Percentiles rank a stretch among this genome's conserved stretches.
These are phyloP conservation scores for Ibidorhyncha struthersii DNA, from an alignment of 2,113 vertebrate genomes.

Conservation along the genomic window DNA sequence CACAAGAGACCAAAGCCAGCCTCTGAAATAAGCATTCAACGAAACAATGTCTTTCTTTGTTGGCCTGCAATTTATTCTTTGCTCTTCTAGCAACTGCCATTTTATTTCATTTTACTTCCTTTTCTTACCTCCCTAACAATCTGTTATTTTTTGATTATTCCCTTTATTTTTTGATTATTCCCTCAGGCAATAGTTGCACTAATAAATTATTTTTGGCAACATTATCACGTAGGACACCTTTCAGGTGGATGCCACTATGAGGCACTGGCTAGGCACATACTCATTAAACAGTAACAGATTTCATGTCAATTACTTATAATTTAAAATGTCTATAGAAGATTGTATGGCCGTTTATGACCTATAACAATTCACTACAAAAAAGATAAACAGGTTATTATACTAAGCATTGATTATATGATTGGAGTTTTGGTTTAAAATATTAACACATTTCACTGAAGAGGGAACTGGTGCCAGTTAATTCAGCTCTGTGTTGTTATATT, in stretches of 20 bases:
- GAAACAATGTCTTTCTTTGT: not conserved
- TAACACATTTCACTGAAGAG: not conserved
- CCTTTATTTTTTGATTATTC: not conserved
- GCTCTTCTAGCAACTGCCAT: not conserved
- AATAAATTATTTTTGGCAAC: not conserved
- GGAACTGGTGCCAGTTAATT: not conserved
- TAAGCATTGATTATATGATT: constrained; percentile 10
- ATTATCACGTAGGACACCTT: not conserved
- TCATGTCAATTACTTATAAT: not conserved
- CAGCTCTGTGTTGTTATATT: not conserved
- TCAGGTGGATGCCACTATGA: not conserved
- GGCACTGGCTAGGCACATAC: not conserved
- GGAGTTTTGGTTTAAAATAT: not conserved
- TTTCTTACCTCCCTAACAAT: not conserved
- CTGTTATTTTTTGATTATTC: not conserved
- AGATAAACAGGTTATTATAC: not conserved
- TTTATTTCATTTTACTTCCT: not conserved
- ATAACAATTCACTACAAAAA: not conserved
- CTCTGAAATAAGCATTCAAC: not conserved
- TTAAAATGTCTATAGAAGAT: not conserved
- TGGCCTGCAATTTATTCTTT: not conserved
- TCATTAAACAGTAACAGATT: not conserved
- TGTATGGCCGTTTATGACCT: not conserved
- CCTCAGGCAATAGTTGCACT: not conserved
- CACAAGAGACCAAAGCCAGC: not conserved